These are phyloP conservation scores for Onychomys leucogaster DNA, from an alignment of 2,797 vertebrate genomes.

Conservation along the genomic window DNA sequence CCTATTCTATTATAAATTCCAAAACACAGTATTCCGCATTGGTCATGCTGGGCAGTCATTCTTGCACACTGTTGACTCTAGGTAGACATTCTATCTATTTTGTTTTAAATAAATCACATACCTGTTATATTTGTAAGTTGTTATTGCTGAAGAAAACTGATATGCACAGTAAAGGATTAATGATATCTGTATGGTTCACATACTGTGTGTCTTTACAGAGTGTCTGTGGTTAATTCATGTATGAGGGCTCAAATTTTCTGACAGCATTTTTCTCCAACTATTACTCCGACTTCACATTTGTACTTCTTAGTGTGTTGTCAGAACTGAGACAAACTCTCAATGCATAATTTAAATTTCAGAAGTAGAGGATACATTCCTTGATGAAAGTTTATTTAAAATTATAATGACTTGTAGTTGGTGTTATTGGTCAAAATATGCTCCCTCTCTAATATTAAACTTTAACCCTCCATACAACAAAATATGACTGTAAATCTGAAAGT, in stretches of 20 bases:
- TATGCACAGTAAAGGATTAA: background rate
- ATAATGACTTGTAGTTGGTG: background rate
- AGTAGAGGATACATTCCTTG: background rate
- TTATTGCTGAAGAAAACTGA: background rate
- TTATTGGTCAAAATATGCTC: background rate
- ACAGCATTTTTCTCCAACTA: background rate
- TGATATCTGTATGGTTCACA: background rate
- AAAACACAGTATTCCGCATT: background rate
- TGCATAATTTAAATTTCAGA: conserved; percentile 32
- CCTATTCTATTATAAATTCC: background rate
- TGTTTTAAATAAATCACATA: background rate
- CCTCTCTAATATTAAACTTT: background rate
- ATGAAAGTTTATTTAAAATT: background rate
- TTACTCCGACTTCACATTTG: background rate
- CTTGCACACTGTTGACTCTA: background rate
- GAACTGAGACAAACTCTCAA: background rate
- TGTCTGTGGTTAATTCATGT: background rate
- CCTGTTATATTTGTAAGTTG: background rate
- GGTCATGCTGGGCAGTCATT: background rate
- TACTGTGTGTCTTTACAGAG: background rate
- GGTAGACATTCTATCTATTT: background rate
- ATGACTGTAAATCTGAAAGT: background rate
- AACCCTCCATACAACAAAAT: background rate
- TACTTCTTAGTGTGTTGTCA: background rate
- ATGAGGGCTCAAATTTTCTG: background rate